Evolutionary conservation across 2,888 invertebrate species (phyloP), one percentile per base, ranked within the genome.

Genomic region (Seladonia tumulorum): DNA sequence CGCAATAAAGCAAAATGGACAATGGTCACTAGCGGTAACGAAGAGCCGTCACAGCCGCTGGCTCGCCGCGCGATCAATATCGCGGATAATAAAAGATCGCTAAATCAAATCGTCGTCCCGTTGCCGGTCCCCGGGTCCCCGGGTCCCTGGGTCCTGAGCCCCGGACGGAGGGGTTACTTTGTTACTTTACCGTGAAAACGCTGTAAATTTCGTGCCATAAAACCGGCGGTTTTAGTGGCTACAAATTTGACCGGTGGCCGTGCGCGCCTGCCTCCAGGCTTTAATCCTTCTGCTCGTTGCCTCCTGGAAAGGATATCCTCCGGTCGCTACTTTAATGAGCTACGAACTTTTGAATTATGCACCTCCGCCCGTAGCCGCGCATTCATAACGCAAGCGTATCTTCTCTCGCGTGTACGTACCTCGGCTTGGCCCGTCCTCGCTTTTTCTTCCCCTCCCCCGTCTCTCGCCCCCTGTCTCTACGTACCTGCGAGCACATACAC

Each of bases 201-300:
- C 91, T 91, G 93, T 94, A 93, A 94, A 93, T 94, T 94, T 93
- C 90, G 88, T 90, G 86, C 91, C 93, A 91, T 94, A 94, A 94
- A 94, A 93, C 91, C 91, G 88, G 90, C 90, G 92, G 91, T 91
- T 94, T 94, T 94, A 94, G 93, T 93, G 94, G 94, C 94, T 93
- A 94, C 94, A 94, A 94, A 94, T 94, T 94, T 93, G 94, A 92
- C 89, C 92, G 90, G 90, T 89, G 90, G 90, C 87, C 89, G 83
- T 79, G 78, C 72, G 68, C 76, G 81, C 68, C 60, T 71, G 78
- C 79, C 86, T 79, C 83, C 88, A 82, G 84, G 89, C 90, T 90
- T 91, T 92, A 92, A 93, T 93, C 91, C 92, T 91, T 90, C 89
- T 83, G 86, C 81, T 83, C 83, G 72, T 76, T 80, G 86, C 81